Base-by-base conservation (phyloP, 1,140 invertebrate species). In the Apocrypta bakeri region DNA sequence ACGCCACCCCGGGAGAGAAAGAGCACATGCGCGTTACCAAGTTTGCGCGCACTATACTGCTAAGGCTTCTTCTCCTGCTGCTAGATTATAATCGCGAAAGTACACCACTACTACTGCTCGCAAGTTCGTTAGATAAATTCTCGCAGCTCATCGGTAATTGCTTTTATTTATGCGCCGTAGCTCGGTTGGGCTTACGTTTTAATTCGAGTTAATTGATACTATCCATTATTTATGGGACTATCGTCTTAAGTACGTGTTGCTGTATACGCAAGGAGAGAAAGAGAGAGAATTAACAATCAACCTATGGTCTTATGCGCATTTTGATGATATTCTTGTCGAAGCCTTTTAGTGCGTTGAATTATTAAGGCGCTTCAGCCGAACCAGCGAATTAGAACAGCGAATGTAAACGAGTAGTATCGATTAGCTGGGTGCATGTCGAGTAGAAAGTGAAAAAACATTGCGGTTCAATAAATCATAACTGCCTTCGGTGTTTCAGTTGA, bases 121-220 rank as follows among this genome's bases (percentile, higher is more conserved):
- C 48, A 56, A 56, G 48, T 66, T 66, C 63, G 63, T 66, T 66
- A 66, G 63, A 66, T 66, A 66, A 56, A 66, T 66, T 66, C 27
- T 66, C 25, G 27, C 24, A 29, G 63, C 63, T 56, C 24, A 66
- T 66, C 25, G 25, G 24, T 66, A 66, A 66, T 66, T 66, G 63
- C 24, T 66, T 66, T 66, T 66, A 9, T 66, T 66, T 66, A 25
- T 29, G 24, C 63, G 63, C 1, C 17, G n/a, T 3, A 27, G 63
- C 25, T 6, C 25, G 11, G 1, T 1, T 21, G 48, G 48, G 48
- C 48, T 56, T 56, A 66, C 63, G 63, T 66, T 66, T 66, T 66
- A 66, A 66, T 66, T 66, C 63, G 24, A 27, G 24, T 29, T 66
- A 66, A 66, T 66, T 66, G 27, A 66, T 29, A 29, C 27, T 66